Percentiles rank a stretch among this genome's conserved stretches.
phyloP scores from a whole-genome alignment of 2,797 vertebrate species.

The Furcifer pardalis region DNA sequence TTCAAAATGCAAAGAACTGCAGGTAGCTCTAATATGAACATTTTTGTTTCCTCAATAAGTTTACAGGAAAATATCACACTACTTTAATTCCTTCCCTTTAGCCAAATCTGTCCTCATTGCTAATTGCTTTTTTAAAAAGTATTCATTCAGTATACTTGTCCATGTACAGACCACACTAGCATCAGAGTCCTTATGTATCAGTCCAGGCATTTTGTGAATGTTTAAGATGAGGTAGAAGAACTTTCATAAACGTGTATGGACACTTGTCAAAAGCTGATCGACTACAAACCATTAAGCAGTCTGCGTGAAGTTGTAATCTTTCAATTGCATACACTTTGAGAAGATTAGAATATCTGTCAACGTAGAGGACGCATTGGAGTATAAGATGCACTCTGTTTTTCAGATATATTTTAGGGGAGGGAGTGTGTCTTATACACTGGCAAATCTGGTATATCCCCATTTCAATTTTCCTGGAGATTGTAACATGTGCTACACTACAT shows the following conservation, averaged over 20 bases:
- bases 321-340: not conserved
- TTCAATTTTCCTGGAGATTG: not conserved
- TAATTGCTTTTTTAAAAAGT: not conserved
- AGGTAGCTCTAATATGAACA: not conserved
- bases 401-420: too few species aligned
- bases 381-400: too few species aligned
- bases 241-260: not conserved
- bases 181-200: not conserved
- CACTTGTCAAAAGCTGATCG: not conserved
- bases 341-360: too few species aligned
- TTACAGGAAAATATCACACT: not conserved
- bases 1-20: not conserved
- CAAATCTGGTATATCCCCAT: not conserved
- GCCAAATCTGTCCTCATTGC: constrained; percentile 12
- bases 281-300: not conserved
- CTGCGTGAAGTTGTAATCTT: not conserved
- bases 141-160: not conserved
- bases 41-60: not conserved
- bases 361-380: too few species aligned
- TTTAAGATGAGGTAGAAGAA: not conserved
- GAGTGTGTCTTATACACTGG: too few species aligned
- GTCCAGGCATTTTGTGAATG: not conserved
- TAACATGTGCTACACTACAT: rapidly evolving
- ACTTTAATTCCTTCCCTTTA: not conserved
- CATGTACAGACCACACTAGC: not conserved